phyloP scores from a whole-genome alignment of 2,888 invertebrate species.

The Dermolepida albohirtum region DNA sequence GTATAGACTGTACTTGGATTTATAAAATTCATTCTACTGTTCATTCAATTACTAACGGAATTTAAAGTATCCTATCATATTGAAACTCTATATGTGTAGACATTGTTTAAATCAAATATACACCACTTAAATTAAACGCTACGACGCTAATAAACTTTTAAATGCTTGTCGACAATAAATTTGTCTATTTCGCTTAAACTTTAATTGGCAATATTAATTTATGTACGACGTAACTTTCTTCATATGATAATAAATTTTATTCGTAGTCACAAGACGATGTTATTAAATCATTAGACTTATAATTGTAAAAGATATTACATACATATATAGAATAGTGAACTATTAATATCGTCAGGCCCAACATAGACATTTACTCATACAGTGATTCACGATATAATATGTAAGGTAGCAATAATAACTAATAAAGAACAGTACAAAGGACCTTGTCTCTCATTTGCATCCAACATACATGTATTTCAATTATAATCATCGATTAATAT shows the following conservation, averaged over 20 bases:
- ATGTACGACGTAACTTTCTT: conserved; percentile 9
- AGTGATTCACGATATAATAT: no score
- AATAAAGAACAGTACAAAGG: no score
- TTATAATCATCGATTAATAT: no score
- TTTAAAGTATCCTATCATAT: not conserved
- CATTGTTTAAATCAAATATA: no score
- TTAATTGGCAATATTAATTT: conserved; percentile 35
- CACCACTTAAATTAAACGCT: not conserved
- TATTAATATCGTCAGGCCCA: no score
- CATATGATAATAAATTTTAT: conserved; percentile 20
- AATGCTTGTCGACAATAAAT: conserved; percentile 16
- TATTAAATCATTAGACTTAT: conserved; percentile 7
- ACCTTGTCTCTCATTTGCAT: no score
- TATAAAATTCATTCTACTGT: no score
- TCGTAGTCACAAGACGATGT: conserved; percentile 4
- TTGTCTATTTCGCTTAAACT: conserved; percentile 28
- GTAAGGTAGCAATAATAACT: no score
- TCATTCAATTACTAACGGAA: no score
- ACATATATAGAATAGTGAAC: not conserved
- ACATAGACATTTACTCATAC: no score
- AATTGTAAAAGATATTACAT: not conserved
- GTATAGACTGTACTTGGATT: no score
- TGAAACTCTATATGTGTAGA: not conserved
- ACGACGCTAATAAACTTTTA: conserved; percentile 14
- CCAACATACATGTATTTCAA: no score